phyloP scores from a whole-genome alignment of 1,140 invertebrate genomes.

The Bombus waltoni region DNA sequence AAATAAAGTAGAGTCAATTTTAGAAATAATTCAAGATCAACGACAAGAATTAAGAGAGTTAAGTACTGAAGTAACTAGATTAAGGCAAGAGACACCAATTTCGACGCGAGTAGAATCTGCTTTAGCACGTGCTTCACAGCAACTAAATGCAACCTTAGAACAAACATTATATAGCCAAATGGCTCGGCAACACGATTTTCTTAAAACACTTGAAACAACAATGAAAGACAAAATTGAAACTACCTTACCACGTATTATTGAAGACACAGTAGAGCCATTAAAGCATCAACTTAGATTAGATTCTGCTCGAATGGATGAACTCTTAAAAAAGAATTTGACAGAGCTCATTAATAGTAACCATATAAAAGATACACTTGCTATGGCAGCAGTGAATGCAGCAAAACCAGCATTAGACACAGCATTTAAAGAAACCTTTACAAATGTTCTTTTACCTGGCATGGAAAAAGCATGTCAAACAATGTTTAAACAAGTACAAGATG shows the following conservation, averaged over 20 bases:
- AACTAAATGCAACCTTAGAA: constrained; percentile 78
- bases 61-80: constrained; percentile 74
- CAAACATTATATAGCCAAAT: constrained; percentile 82
- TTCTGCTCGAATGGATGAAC: constrained; percentile 88
- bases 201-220: constrained; percentile 85
- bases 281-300: constrained; percentile 89
- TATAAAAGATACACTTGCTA: constrained; percentile 89
- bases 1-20: constrained; percentile 74
- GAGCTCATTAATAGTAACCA: constrained; percentile 90
- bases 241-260: constrained; percentile 85
- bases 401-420: constrained; percentile 87
- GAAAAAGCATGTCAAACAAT: constrained; percentile 93
- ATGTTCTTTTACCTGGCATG: constrained; percentile 90
- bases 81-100: constrained; percentile 78
- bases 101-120: constrained; percentile 73
- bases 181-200: constrained; percentile 81
- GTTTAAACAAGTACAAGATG: constrained; percentile 93
- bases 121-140: constrained; percentile 75
- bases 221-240: constrained; percentile 87
- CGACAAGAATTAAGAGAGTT: constrained; percentile 74
- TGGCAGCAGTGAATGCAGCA: constrained; percentile 86
- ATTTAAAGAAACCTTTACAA: constrained; percentile 89
- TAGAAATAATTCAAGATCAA: constrained; percentile 75
- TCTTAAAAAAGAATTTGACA: constrained; percentile 90
- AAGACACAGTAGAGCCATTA: constrained; percentile 87